Base-by-base conservation (phyloP, 23 tunicate genomes). In the Pegea sp. region DNA sequence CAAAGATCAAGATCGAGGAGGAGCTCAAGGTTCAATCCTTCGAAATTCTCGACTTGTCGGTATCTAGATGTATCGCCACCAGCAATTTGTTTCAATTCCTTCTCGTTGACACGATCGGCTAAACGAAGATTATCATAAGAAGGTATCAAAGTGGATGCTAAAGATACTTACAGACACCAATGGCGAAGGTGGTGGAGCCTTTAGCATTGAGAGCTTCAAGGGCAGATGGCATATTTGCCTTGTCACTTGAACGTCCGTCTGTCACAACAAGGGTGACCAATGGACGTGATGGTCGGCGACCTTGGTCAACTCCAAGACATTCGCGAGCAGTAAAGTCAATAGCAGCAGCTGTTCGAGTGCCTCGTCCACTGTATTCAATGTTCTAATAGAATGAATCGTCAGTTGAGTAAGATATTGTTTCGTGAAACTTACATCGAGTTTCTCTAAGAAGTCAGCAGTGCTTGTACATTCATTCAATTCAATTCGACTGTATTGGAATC, bases 281-380 rank as follows among this genome's bases (percentile, higher is more conserved):
- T 32, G 74, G 75, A n/a, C 56, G 76, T 19, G 48, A 52, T 5
- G 75, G 53, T 21, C 95, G 76, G 23, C 95, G 68, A 7, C 95
- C 95, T 1, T 34, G 30, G 0, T 32, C 70, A 16, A 33, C 75
- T 20, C 24, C 34, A 29, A 84, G 38, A 44, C 68, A 54, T 26
- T 67, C 28, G 5, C 42, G 27, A 1, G 59, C 57, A 1, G 84
- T 64, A 42, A 28, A 57, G 1, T 68, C 48, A 34, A 84, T 84
- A 58, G 95, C 95, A n/a, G 28, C 16, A 2, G 95, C 95, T 30
- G 95, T 84, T 30, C 58, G 33, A 0, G 95, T 84, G 3, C 95
- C 95, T n/a, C 84, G 48, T 58, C 95, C 95, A 44, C 30, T 79
- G 66, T 21, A 29, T 7, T 28, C 22, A 1, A 44, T 51, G 56